Evolutionary conservation across 2,888 invertebrate genomes (phyloP).

Genomic region (Caenorhabditis drosophilae): DNA sequence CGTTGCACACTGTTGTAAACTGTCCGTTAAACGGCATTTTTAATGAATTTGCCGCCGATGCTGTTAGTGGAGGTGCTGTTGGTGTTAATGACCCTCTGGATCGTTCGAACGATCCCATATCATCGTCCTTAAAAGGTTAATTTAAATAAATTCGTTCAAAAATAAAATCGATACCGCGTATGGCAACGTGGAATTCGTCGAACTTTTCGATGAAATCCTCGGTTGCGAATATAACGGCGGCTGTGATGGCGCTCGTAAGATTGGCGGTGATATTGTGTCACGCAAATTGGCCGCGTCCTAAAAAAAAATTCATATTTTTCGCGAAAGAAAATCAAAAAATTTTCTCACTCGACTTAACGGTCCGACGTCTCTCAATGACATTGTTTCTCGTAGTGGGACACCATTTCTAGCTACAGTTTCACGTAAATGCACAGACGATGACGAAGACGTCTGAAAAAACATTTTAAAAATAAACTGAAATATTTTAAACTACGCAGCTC

Average conservation of each 20-base stretch:
- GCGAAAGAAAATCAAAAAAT: neutral
- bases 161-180: too few species aligned
- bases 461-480: neutral
- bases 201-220: too few species aligned
- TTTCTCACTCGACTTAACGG: conserved; percentile 15
- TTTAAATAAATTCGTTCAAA: too few species aligned
- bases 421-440: conserved; percentile 35
- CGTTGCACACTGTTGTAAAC: conserved; percentile 1
- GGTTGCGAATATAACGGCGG: conserved; percentile 20
- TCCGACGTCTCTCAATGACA: conserved; percentile 43
- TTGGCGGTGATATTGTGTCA: conserved; percentile 27
- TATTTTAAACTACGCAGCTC: neutral
- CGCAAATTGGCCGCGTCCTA: conserved; percentile 27
- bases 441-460: conserved; percentile 30
- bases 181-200: too few species aligned
- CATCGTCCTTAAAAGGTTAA: too few species aligned
- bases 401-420: conserved; percentile 36
- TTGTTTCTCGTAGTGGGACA: conserved; percentile 39
- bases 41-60: conserved; percentile 36
- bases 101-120: conserved; percentile 19
- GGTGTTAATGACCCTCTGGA: conserved; percentile 39
- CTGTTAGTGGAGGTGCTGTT: conserved; percentile 49
- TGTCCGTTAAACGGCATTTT: conserved; percentile 25
- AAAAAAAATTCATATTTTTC: neutral
- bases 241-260: conserved; percentile 37